These are phyloP conservation scores for pig (Sus scrofa) DNA, from an alignment of 2,113 vertebrate genomes.

Conservation along the genomic window DNA sequence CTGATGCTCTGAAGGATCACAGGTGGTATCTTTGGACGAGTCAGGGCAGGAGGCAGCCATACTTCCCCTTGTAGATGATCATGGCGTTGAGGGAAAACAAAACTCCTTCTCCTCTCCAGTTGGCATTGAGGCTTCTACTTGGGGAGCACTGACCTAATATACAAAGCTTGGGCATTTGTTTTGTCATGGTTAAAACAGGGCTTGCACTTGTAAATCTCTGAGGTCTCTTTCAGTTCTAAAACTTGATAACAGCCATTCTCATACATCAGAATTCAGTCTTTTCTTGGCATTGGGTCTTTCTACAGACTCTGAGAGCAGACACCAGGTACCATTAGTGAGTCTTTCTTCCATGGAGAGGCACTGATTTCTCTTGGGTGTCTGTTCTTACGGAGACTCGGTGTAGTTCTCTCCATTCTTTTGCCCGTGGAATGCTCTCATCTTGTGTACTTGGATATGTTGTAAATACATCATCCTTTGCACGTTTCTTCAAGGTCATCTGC, in stretches of 20 bases:
- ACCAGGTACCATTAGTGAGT: background rate
- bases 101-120: background rate
- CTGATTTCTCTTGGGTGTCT: background rate
- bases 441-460: background rate
- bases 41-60: background rate
- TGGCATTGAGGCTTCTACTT: background rate
- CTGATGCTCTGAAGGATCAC: background rate
- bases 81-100: background rate
- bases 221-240: background rate
- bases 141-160: background rate
- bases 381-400: rapidly evolving
- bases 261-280: background rate
- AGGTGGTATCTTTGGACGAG: background rate
- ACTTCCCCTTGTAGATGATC: background rate
- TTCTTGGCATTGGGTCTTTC: background rate
- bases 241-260: background rate
- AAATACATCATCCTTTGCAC: background rate
- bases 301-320: background rate
- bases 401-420: background rate
- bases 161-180: background rate
- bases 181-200: background rate
- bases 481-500: background rate
- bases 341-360: background rate
- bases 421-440: background rate
- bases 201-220: background rate